Percentiles rank a stretch among this genome's conserved stretches.
Conservation (phyloP, 2,797 vertebrate genomes). For the Epinephelus awoara region DNA sequence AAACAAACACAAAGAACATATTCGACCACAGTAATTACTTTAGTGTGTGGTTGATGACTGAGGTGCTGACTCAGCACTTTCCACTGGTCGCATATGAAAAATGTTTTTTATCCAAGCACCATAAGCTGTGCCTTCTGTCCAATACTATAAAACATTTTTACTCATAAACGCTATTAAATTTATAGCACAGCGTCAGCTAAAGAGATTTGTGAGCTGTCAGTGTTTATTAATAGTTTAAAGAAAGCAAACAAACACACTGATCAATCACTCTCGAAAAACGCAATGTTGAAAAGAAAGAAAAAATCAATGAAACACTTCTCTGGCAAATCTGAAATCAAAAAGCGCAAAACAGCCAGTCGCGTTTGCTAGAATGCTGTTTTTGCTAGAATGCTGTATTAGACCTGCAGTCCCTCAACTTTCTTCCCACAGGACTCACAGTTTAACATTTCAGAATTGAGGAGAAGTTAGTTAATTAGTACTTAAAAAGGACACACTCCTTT, state of each 20-base stretch:
- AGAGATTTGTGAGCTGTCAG: constrained; percentile 49
- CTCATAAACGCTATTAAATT: constrained; percentile 32
- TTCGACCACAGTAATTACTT: not conserved
- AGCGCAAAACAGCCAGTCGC: not conserved
- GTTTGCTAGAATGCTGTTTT: not conserved
- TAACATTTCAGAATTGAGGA: not conserved
- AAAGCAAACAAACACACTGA: constrained; percentile 54
- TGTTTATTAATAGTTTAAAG: constrained; percentile 51
- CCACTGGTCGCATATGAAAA: not conserved
- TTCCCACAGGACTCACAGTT: not conserved
- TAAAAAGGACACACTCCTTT: constrained; percentile 4
- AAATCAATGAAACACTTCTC: constrained; percentile 37
- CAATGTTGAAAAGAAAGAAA: not conserved
- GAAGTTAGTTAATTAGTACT: constrained; percentile 10
- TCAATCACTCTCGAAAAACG: constrained; percentile 48
- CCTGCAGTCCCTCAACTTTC: not conserved
- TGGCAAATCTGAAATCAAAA: constrained; percentile 42
- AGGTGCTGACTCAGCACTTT: constrained; percentile 25
- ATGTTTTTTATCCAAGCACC: constrained; percentile 17
- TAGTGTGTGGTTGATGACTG: not conserved
- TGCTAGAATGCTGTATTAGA: not conserved
- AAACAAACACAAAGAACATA: not conserved
- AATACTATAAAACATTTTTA: constrained; percentile 32
- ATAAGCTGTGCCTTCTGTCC: constrained; percentile 10
- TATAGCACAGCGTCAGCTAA: constrained; percentile 26